Conservation (phyloP, 2,113 vertebrate genomes). For the Microtus montanus region DNA sequence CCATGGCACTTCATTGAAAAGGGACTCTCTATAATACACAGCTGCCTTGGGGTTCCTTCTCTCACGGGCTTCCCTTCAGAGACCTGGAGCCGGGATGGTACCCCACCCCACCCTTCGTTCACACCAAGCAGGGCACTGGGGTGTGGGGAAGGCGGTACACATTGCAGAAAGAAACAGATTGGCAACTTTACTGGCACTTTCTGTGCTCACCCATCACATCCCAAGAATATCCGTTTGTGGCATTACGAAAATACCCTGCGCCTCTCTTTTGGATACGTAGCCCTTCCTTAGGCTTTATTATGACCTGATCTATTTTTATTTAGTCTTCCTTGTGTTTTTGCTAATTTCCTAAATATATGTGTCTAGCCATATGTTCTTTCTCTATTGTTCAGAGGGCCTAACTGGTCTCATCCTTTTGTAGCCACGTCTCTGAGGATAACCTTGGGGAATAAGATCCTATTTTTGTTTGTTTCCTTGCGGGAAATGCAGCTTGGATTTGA, state of each 20-base stretch:
- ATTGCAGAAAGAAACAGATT: neutral
- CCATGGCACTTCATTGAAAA: neutral
- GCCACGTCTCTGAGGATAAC: constrained; percentile 39
- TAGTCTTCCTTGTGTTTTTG: constrained; percentile 32
- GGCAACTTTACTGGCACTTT: neutral
- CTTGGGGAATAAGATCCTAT: neutral
- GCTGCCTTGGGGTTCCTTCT: neutral
- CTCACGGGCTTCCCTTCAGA: neutral
- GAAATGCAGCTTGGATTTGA: constrained; percentile 49
- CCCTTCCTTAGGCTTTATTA: constrained; percentile 54
- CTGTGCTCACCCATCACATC: neutral
- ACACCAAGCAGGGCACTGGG: neutral
- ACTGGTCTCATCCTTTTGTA: constrained; percentile 38
- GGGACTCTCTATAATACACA: neutral
- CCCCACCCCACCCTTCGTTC: neutral
- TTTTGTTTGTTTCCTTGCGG: constrained; percentile 19
- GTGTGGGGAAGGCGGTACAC: neutral
- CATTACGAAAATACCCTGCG: neutral
- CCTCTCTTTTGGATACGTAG: constrained; percentile 14
- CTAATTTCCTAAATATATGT: constrained; percentile 55
- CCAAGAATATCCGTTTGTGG: neutral
- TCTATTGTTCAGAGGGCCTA: constrained; percentile 51
- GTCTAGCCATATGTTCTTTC: constrained; percentile 29
- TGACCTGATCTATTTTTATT: constrained; percentile 48
- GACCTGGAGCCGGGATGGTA: neutral